Evolutionary conservation across 2,888 invertebrate species (phyloP).

Genomic region (Atethmia centrago): DNA sequence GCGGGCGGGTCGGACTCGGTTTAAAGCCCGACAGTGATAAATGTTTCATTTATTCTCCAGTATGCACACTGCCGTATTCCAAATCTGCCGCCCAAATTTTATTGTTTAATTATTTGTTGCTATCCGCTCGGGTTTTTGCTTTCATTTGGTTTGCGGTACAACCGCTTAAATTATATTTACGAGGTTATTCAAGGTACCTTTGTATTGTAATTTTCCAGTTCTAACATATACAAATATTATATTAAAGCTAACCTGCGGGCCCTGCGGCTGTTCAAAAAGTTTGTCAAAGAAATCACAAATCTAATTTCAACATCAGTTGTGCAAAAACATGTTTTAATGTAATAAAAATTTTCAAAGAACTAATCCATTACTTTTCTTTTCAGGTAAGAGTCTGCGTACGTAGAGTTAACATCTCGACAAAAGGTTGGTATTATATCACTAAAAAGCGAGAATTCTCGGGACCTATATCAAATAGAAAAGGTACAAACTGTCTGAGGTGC

Average conservation of each 20-base stretch:
- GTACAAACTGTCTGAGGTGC: slow-evolving; percentile 50
- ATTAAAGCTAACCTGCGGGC: slow-evolving; percentile 12
- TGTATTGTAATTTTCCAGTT: slow-evolving; percentile 17
- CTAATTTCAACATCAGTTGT: slow-evolving; percentile 30
- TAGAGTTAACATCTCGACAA: slow-evolving; percentile 41
- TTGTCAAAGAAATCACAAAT: slow-evolving; percentile 10
- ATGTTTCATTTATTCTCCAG: slow-evolving; percentile 86
- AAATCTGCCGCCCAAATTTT: slow-evolving; percentile 79
- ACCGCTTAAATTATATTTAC: slow-evolving; percentile 36
- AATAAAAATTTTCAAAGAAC: slow-evolving; percentile 39
- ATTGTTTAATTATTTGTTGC: slow-evolving; percentile 69
- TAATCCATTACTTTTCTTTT: slow-evolving; percentile 58
- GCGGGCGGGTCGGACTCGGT: slow-evolving; percentile 73
- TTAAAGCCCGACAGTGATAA: slow-evolving; percentile 86
- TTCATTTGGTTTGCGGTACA: slow-evolving; percentile 43
- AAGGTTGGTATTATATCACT: slow-evolving; percentile 52
- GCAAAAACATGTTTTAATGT: slow-evolving; percentile 32
- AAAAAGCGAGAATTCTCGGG: slow-evolving; percentile 39
- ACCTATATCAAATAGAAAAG: slow-evolving; percentile 51
- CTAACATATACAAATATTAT: slow-evolving; percentile 10
- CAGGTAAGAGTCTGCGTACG: slow-evolving; percentile 56
- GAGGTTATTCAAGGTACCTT: slow-evolving; percentile 22
- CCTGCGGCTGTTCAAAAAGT: slow-evolving; percentile 12
- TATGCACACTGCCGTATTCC: slow-evolving; percentile 75
- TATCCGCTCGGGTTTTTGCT: slow-evolving; percentile 45